Conservation (phyloP, 2,797 vertebrate species). For the Nyctibius grandis region DNA sequence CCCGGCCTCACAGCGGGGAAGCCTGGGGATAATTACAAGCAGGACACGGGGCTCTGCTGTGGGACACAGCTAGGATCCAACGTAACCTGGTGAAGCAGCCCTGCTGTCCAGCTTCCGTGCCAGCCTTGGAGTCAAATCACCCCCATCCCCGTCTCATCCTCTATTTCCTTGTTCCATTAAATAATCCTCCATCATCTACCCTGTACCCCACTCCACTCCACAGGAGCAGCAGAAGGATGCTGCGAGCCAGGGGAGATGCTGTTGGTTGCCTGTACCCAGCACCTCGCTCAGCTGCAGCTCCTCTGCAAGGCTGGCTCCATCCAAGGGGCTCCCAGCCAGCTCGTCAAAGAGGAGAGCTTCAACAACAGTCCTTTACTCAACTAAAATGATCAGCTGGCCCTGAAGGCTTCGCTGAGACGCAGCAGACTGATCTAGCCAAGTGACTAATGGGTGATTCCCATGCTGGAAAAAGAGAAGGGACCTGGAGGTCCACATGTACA, state of each 20-base stretch:
- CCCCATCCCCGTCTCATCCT: not conserved
- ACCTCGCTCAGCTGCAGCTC: not conserved
- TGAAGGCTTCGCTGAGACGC: not conserved
- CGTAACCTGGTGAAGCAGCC: not conserved
- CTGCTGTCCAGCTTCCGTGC: not conserved
- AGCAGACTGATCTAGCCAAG: not conserved
- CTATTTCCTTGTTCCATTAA: not conserved
- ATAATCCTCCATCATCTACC: not conserved
- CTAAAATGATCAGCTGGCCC: not conserved
- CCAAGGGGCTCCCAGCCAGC: slow-evolving; percentile 12
- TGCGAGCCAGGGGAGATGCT: not conserved
- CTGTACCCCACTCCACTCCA: too few species aligned
- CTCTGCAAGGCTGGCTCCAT: not conserved
- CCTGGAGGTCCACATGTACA: not conserved
- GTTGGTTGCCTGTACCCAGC: not conserved
- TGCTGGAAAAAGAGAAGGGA: slow-evolving; percentile 25
- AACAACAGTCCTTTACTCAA: not conserved
- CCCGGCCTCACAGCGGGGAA: accelerated
- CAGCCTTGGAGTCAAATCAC: not conserved
- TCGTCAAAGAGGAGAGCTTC: not conserved
- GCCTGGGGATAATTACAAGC: not conserved
- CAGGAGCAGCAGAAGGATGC: not conserved
- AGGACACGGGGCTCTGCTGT: not conserved
- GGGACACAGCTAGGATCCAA: not conserved
- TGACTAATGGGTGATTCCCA: slow-evolving; percentile 25